Evolutionary conservation across 1,140 invertebrate genomes (phyloP), one percentile per base, ranked within the genome.

Genomic region (Colletes gigas): DNA sequence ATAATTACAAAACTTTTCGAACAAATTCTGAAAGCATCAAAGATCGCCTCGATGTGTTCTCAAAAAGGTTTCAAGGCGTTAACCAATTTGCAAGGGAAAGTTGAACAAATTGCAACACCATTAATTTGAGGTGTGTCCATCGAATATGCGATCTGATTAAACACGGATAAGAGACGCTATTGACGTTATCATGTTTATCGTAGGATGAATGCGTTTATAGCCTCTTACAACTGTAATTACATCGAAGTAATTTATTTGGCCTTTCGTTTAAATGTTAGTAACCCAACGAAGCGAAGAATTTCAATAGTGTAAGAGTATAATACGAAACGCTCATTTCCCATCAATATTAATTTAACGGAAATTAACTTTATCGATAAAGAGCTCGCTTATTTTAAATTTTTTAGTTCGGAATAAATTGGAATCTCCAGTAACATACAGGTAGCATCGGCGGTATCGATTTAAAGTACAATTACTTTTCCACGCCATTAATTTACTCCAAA

Each of bases 181-280:
- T n/a, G 6, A 52, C 47, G 47, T 44, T 78, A 72, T 78, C 68
- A 15, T 3, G 12, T 14, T 21, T 30, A 78, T 78, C 59, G 4
- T 15, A 50, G n/a, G 30, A 44, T 57, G 68, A 9, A 9, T 50
- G 44, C 19, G 62, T 52, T 62, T 54, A 8, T n/a, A 12, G 19
- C 14, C 21, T 17, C 14, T 41, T 14, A 14, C 5, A 71, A 2
- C n/a, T 4, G 12, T 30, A 10, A 52, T 72, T 71, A 62, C 41
- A 17, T 52, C 44, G 41, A 1, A 6, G 19, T 67, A 76, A 76
- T 76, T 76, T 67, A 41, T 76, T 76, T 41, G 39, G 59, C 9
- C 52, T 52, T 15, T 39, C 60, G 59, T 39, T 41, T 44, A 30
- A 75, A 57, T 57, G 14, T 39, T 21, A 44, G 30, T 21, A n/a